These are phyloP conservation scores for Trachelipus rathkii DNA, from an alignment of 1,140 invertebrate species.

Conservation along the genomic window DNA sequence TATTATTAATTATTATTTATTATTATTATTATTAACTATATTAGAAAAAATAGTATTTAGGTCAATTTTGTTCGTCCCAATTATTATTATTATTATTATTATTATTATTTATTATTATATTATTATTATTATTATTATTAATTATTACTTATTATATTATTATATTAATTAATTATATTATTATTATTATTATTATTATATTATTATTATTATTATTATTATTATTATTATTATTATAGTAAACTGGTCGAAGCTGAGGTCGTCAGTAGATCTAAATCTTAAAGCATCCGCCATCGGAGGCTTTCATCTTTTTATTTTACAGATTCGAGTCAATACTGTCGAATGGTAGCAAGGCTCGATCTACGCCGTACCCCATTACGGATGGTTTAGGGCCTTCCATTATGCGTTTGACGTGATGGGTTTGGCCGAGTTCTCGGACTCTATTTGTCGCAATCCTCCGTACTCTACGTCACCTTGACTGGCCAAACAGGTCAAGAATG, in stretches of 20 bases:
- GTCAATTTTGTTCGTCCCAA: background rate
- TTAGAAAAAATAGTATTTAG: no score
- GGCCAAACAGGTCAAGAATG: conserved; percentile 43
- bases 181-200: background rate
- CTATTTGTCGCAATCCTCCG: conserved; percentile 33
- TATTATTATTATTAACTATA: no score
- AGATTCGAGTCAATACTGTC: conserved; percentile 47
- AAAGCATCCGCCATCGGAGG: no score
- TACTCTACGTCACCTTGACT: conserved; percentile 38
- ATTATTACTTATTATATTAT: no score
- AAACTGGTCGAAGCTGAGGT: no score
- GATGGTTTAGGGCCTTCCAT: conserved; percentile 36
- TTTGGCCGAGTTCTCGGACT: conserved; percentile 35
- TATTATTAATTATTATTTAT: no score
- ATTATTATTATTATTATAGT: no score
- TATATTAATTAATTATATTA: no score
- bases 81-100: conserved; percentile 5
- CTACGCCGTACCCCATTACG: conserved; percentile 38
- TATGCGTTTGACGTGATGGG: conserved; percentile 40
- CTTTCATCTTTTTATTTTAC: conserved; percentile 32
- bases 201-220: background rate
- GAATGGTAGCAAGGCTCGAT: conserved; percentile 46
- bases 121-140: conserved; percentile 5
- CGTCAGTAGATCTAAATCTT: no score
- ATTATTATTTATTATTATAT: background rate